Evolutionary conservation across 2,113 vertebrate species (phyloP).

Genomic region (Pluvianellus socialis): DNA sequence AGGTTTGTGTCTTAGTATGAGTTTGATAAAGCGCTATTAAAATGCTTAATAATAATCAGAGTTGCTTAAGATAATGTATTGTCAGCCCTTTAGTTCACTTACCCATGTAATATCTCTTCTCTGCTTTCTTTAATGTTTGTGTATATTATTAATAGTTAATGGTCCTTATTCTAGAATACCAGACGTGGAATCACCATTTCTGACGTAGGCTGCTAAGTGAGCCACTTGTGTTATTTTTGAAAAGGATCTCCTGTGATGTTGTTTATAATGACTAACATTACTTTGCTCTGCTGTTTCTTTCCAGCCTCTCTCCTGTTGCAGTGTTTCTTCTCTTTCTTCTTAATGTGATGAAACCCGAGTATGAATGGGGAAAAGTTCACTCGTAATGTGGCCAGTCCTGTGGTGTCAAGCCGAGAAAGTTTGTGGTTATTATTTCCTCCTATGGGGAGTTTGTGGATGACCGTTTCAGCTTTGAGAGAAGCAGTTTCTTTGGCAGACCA

Average conservation of each 20-base stretch:
- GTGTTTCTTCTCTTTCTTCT: background rate
- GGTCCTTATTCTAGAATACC: background rate
- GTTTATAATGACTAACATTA: background rate
- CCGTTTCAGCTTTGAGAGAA: conserved; percentile 5
- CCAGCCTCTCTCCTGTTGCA: background rate
- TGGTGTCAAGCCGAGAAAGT: background rate
- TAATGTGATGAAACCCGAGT: conserved; percentile 14
- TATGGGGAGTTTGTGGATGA: conserved; percentile 29
- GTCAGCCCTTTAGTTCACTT: background rate
- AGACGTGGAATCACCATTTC: background rate
- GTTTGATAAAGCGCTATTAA: background rate
- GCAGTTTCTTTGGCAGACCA: background rate
- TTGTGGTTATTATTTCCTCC: conserved; percentile 41
- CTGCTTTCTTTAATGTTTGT: background rate
- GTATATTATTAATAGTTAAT: background rate
- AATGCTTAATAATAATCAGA: background rate
- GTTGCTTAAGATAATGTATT: background rate
- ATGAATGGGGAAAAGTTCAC: conserved; percentile 43
- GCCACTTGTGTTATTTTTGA: conserved; percentile 20
- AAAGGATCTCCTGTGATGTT: background rate
- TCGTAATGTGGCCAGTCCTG: background rate
- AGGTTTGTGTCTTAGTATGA: background rate
- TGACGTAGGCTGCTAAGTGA: background rate
- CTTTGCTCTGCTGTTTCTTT: background rate
- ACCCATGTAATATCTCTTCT: background rate